Percentiles rank a stretch among this genome's conserved stretches.
Conservation (phyloP, 2,888 invertebrate species). For the Tigriopus californicus region DNA sequence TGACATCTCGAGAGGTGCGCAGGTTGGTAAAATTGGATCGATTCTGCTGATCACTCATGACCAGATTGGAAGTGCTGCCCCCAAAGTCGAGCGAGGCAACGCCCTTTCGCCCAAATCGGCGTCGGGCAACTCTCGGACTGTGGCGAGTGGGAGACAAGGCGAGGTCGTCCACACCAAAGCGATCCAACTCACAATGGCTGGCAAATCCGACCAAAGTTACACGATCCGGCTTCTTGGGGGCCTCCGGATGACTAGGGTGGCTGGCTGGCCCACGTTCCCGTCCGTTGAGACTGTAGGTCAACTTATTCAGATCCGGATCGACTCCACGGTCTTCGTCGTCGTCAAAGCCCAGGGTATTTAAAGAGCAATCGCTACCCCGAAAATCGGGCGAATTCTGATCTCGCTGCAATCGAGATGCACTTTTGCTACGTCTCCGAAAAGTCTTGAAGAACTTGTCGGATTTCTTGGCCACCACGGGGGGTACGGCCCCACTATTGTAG, state of each 20-base stretch:
- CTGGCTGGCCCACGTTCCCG: background rate
- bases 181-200: background rate
- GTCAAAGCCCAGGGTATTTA: background rate
- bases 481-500: background rate
- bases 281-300: background rate
- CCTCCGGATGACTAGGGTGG: background rate
- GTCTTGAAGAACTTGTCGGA: conserved; percentile 6
- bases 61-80: too few species aligned
- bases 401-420: background rate
- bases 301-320: background rate
- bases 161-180: background rate
- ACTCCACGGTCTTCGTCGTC: background rate
- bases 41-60: too few species aligned
- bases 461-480: conserved; percentile 5
- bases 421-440: background rate
- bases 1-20: conserved; percentile 19
- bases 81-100: too few species aligned
- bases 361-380: too few species aligned
- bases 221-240: background rate
- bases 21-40: conserved; percentile 11
- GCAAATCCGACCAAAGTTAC: conserved; percentile 5
- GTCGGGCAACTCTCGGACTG: too few species aligned
- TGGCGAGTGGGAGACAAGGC: too few species aligned
- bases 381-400: too few species aligned
- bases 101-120: too few species aligned